Base-by-base conservation (phyloP, 2,797 vertebrate species). In the Neolamprologus multifasciatus region DNA sequence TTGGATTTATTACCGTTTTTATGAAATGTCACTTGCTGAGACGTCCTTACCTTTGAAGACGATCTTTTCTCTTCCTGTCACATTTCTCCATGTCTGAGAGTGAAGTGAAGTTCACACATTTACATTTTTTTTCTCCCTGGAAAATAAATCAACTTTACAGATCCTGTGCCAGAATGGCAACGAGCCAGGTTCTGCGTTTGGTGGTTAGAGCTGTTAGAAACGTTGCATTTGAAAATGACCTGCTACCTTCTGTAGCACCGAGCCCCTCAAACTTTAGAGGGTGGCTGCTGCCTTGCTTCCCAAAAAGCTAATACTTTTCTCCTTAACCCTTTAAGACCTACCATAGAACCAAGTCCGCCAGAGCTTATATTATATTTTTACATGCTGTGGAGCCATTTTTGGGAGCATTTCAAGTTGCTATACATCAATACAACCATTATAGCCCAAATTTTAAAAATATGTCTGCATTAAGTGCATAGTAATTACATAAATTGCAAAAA, bases 121-220 rank as follows among this genome's bases (percentile, higher is more conserved):
- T 71, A 17, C 21, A 71, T 71, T 45, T 71, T 4, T 2, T 71
- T 45, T 26, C 40, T 71, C 67, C 23, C 16, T 29, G 23, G 67
- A 71, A 71, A 45, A 29, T 29, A 29, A 45, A 71, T 16, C 38
- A 45, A 29, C 21, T 45, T 45, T 7, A 71, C 40, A 71, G 40
- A 71, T 45, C 14, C 40, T 71, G 40, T 45, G 40, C 40, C 67
- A 71, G 43, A 71, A 71, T 5, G 67, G 40, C 67, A 71, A 71
- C 16, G 14, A 71, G 67, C 40, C 67, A 71, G 21, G 40, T 71
- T 45, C 38, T 69, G 38, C 3, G 38, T 43, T 71, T 71, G 38
- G 13, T 23, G 0, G n/a, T 69, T 23, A 21, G 33, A 67, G 62
- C 62, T 67, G 33, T 67, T 23, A 9, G 64, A 64, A 36, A 62